Percentiles rank a stretch among this genome's conserved stretches.
Conservation (phyloP, 2,113 vertebrate genomes). For the Panurus biarmicus region DNA sequence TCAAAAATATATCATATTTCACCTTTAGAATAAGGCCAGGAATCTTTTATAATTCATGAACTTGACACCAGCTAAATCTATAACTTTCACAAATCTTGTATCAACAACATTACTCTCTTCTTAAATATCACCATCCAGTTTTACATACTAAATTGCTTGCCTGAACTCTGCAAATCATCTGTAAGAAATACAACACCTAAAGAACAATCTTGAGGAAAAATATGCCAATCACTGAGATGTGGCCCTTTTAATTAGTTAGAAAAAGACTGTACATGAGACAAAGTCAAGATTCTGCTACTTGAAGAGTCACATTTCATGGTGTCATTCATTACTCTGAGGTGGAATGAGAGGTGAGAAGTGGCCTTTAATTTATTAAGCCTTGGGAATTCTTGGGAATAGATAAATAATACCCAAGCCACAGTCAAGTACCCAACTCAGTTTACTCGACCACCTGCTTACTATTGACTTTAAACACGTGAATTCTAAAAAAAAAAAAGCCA, state of each 20-base stretch:
- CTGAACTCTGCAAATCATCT: background rate
- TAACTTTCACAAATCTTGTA: background rate
- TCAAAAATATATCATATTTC: background rate
- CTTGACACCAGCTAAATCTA: background rate
- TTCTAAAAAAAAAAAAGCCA: background rate
- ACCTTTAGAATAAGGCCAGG: background rate
- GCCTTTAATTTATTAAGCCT: background rate
- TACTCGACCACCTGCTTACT: background rate
- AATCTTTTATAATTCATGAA: background rate
- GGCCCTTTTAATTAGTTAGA: background rate
- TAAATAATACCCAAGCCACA: background rate
- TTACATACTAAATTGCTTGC: background rate
- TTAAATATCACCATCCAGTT: background rate
- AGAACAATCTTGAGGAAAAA: background rate
- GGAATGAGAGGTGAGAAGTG: background rate
- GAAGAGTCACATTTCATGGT: background rate
- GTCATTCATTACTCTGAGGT: background rate
- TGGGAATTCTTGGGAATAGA: background rate
- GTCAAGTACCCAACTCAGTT: background rate
- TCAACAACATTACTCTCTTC: background rate
- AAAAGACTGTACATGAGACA: background rate
- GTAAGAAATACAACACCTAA: background rate
- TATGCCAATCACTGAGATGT: fast-evolving
- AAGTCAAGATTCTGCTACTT: background rate
- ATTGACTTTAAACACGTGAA: background rate